A percentile compares a stretch with the other conserved stretches of the same genome.
Conservation (phyloP, 1,140 invertebrate genomes). For the Grapholita molesta region DNA sequence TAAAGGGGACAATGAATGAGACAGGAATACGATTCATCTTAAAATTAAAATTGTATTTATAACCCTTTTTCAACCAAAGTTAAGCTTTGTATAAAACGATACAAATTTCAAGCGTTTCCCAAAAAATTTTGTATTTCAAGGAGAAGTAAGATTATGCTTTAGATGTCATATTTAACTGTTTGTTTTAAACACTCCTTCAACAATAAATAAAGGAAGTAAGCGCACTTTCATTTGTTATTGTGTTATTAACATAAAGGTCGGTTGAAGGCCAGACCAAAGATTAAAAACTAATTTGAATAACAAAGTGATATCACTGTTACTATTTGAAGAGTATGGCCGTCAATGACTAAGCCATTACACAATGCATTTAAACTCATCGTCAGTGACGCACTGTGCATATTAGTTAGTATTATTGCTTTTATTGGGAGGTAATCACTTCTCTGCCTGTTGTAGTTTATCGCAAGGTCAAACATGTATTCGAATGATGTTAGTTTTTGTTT, state of each 20-base stretch:
- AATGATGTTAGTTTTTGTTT: background rate
- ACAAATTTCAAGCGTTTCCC: too few relatives aligned
- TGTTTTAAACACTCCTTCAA: too few relatives aligned
- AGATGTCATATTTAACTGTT: too few relatives aligned
- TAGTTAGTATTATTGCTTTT: background rate
- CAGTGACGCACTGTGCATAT: background rate
- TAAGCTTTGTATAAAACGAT: background rate
- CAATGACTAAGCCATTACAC: slow-evolving; percentile 3
- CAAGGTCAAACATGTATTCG: background rate
- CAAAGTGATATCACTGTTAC: background rate
- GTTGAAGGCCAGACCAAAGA: background rate
- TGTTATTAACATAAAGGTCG: too few relatives aligned
- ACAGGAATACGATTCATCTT: background rate
- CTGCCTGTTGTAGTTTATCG: background rate
- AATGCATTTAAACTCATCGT: background rate
- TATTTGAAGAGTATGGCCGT: background rate
- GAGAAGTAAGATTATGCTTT: too few relatives aligned
- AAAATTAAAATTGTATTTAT: background rate
- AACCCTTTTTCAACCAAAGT: too few relatives aligned
- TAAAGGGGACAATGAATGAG: slow-evolving; percentile 15
- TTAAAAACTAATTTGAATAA: background rate
- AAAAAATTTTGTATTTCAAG: too few relatives aligned
- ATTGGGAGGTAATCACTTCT: background rate
- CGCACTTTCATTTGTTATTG: too few relatives aligned
- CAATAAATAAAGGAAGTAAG: too few relatives aligned